These are phyloP conservation scores for Melieria crassipennis DNA, from an alignment of 2,888 invertebrate genomes.

Conservation along the genomic window DNA sequence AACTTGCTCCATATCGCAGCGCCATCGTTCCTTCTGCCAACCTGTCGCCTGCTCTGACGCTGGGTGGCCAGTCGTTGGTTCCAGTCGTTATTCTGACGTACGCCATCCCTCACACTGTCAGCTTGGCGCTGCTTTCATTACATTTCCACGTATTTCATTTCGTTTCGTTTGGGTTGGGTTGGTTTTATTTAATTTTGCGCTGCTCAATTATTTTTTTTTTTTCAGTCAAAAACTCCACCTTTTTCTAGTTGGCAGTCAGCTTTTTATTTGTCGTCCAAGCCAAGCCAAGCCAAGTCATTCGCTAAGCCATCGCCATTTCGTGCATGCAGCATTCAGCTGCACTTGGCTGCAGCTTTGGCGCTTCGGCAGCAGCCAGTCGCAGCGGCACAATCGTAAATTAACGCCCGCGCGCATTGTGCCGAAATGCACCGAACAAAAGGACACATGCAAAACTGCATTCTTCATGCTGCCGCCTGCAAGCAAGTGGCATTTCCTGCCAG, in stretches of 20 bases:
- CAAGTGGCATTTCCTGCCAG: no score
- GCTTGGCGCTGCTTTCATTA: not conserved
- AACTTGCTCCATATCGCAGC: constrained; percentile 15
- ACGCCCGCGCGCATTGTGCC: not conserved
- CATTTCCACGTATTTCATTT: no score
- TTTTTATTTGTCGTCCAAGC: constrained; percentile 55
- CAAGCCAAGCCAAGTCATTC: constrained; percentile 47
- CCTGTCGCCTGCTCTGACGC: not conserved
- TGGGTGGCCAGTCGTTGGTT: no score
- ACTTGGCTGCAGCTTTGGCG: not conserved
- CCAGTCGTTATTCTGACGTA: no score
- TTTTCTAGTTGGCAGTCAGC: constrained; percentile 53
- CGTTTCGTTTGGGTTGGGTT: not conserved
- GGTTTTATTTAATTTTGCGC: not conserved
- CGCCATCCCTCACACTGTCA: not conserved
- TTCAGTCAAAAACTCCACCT: constrained; percentile 46
- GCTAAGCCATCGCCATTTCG: constrained; percentile 48
- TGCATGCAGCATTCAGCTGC: constrained; percentile 52
- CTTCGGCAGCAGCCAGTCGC: no score
- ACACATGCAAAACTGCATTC: no score
- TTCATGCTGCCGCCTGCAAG: no score
- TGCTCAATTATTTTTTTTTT: not conserved
- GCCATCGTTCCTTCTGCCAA: not conserved
- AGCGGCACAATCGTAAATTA: constrained; percentile 39
- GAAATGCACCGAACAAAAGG: no score